phyloP scores from a whole-genome alignment of 37 sponge, comb jelly and placozoan species.

The Corticium candelabrum region DNA sequence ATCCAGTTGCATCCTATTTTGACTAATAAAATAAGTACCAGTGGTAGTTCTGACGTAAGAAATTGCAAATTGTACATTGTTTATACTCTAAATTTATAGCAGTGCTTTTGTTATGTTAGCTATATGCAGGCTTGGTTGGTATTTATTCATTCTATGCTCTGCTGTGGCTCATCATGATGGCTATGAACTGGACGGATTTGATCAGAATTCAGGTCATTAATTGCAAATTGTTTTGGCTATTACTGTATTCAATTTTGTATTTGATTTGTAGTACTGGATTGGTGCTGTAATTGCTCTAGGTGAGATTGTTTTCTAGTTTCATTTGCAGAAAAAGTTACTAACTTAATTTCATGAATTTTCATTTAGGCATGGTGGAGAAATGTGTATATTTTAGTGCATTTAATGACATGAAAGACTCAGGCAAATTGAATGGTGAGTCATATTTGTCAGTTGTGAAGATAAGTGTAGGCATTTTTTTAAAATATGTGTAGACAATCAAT shows the following conservation, averaged over 20 bases:
- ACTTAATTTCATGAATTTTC: too few relatives aligned
- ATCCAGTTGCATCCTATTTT: too few relatives aligned
- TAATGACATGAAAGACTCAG: neutral
- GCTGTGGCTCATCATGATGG: neutral
- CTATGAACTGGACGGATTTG: neutral
- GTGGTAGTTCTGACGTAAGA: too few relatives aligned
- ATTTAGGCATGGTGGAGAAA: neutral
- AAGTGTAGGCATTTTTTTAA: too few relatives aligned
- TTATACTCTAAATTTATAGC: too few relatives aligned
- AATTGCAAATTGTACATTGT: too few relatives aligned
- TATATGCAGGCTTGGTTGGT: neutral
- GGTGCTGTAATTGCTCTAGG: neutral
- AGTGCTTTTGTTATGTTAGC: too few relatives aligned
- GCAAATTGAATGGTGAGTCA: neutral
- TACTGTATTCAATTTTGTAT: too few relatives aligned
- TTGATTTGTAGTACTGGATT: neutral
- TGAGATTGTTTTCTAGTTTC: neutral
- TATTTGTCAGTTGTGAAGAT: neutral
- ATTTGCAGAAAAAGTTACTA: too few relatives aligned
- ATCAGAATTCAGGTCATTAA: neutral
- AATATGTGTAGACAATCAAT: too few relatives aligned
- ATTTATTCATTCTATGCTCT: neutral
- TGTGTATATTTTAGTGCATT: neutral
- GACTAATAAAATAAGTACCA: too few relatives aligned
- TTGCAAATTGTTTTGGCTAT: too few relatives aligned